Conservation (phyloP, 2,797 vertebrate species). For the Philypnodon macrostomus region DNA sequence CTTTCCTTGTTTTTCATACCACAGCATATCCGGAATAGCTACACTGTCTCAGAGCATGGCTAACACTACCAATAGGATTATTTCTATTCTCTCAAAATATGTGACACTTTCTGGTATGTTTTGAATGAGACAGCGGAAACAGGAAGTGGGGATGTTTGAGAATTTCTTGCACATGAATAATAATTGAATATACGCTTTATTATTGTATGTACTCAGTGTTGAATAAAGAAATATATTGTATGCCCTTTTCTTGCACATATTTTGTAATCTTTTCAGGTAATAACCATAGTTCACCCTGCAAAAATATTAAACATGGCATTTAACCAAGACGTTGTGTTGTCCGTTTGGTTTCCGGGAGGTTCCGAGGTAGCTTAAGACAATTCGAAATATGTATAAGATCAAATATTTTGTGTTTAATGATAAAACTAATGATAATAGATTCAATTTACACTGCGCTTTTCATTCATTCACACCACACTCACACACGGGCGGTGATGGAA, state of each 20-base stretch:
- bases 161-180: constrained; percentile 49
- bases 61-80: constrained; percentile 20
- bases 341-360: background rate
- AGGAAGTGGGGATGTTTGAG: constrained; percentile 25
- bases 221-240: constrained; percentile 56
- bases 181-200: too few species aligned
- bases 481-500: too few species aligned
- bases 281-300: constrained; percentile 60
- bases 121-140: constrained; percentile 11
- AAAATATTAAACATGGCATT: constrained; percentile 74
- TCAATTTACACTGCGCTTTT: too few species aligned
- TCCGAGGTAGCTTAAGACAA: too few species aligned
- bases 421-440: too few species aligned
- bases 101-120: constrained; percentile 14
- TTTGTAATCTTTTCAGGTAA: constrained; percentile 74
- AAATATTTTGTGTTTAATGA: too few species aligned
- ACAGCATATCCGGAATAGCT: constrained; percentile 34
- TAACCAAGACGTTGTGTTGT: constrained; percentile 49
- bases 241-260: constrained; percentile 68
- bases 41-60: constrained; percentile 27
- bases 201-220: constrained; percentile 65
- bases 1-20: constrained; percentile 43
- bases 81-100: constrained; percentile 19
- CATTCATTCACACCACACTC: too few species aligned
- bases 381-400: too few species aligned